phyloP scores from a whole-genome alignment of 2,797 vertebrate species.

The Zalophus californianus region DNA sequence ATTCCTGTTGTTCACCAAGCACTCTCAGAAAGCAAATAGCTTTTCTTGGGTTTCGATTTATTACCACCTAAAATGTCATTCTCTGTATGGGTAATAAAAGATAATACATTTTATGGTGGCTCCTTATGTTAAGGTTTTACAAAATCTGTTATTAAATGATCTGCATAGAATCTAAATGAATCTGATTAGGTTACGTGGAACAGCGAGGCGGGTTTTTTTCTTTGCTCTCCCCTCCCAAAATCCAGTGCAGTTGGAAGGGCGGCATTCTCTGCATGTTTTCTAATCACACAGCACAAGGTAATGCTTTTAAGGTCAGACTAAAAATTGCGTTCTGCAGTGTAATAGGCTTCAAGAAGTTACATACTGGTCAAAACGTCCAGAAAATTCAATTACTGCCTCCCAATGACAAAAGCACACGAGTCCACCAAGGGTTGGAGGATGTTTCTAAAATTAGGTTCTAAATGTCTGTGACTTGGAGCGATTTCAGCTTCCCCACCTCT shows the following conservation, averaged over 20 bases:
- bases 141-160: slow-evolving; percentile 82
- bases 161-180: slow-evolving; percentile 81
- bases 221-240: background rate
- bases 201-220: slow-evolving; percentile 22
- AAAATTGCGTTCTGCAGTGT: slow-evolving; percentile 83
- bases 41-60: slow-evolving; percentile 80
- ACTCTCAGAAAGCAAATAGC: slow-evolving; percentile 73
- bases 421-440: slow-evolving; percentile 68
- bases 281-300: slow-evolving; percentile 80
- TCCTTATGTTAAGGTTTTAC: slow-evolving; percentile 83
- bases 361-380: slow-evolving; percentile 84
- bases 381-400: slow-evolving; percentile 87
- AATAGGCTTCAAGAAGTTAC: slow-evolving; percentile 86
- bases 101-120: slow-evolving; percentile 79
- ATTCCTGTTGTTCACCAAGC: background rate
- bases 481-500: slow-evolving; percentile 72
- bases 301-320: slow-evolving; percentile 77
- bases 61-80: slow-evolving; percentile 76
- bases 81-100: slow-evolving; percentile 83
- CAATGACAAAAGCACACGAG: slow-evolving; percentile 76
- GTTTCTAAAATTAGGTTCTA: slow-evolving; percentile 85
- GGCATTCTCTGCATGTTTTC: slow-evolving; percentile 68
- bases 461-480: slow-evolving; percentile 47
- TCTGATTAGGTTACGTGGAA: slow-evolving; percentile 75
- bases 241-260: slow-evolving; percentile 68